phyloP scores from a whole-genome alignment of 2,113 vertebrate species.

The Trachemys scripta region DNA sequence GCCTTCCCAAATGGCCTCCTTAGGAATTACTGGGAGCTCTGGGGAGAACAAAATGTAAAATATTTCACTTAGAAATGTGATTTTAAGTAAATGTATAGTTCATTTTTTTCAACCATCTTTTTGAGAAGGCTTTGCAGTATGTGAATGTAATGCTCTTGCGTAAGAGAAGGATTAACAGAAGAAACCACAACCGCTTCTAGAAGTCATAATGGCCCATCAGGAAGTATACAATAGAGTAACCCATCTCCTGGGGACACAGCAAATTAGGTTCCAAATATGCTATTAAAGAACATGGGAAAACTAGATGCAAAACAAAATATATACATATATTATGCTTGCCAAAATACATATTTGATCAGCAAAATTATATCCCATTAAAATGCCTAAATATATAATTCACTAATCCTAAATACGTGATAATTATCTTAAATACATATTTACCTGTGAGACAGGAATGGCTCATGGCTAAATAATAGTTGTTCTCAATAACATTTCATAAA shows the following conservation, averaged over 20 bases:
- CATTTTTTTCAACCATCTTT: background rate
- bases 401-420: background rate
- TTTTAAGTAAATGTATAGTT: background rate
- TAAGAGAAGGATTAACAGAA: background rate
- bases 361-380: background rate
- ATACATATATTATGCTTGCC: background rate
- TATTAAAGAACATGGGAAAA: background rate
- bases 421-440: background rate
- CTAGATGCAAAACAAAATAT: background rate
- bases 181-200: background rate
- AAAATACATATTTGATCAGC: background rate
- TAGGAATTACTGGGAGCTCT: background rate
- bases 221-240: background rate
- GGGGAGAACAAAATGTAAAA: background rate
- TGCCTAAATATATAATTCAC: background rate
- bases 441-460: background rate
- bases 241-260: background rate
- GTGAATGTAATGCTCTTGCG: background rate
- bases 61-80: background rate
- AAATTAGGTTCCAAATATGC: background rate
- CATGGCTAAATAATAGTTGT: background rate
- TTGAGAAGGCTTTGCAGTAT: background rate
- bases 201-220: fast-evolving
- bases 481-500: background rate
- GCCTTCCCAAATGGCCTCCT: constrained; percentile 11